Conservation (phyloP, 1,140 invertebrate genomes). For the Mercenaria mercenaria region DNA sequence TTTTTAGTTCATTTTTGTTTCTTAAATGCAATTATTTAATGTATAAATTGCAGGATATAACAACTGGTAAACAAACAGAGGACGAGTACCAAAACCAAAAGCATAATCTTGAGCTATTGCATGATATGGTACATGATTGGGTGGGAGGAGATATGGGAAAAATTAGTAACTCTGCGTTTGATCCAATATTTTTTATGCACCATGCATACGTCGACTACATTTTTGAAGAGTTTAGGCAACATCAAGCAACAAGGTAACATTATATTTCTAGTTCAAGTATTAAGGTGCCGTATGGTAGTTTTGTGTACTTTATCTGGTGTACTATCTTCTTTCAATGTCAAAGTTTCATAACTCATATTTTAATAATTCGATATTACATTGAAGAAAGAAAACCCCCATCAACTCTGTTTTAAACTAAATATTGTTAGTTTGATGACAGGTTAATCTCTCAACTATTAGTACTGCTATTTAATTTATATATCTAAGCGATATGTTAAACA, state of each 20-base stretch:
- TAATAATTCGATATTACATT: slow-evolving; percentile 37
- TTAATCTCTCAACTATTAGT: no score
- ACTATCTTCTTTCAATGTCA: slow-evolving; percentile 9
- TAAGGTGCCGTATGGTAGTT: slow-evolving; percentile 58
- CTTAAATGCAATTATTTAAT: neutral
- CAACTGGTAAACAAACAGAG: neutral
- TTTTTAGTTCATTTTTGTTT: neutral
- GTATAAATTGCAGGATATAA: neutral
- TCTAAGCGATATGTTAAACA: no score
- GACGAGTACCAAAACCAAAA: neutral
- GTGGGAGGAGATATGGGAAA: no score
- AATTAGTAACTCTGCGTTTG: no score
- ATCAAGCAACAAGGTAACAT: no score
- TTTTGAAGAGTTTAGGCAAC: no score
- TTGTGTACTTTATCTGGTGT: slow-evolving; percentile 66
- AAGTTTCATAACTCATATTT: slow-evolving; percentile 58
- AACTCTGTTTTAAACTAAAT: neutral
- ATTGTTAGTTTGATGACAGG: no score
- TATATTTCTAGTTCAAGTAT: slow-evolving; percentile 39
- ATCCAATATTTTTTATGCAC: neutral
- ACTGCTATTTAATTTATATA: no score
- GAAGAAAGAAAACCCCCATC: neutral
- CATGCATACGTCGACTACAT: slow-evolving; percentile 83
- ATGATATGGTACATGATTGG: no score
- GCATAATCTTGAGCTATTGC: no score